Evolutionary conservation across 2,888 invertebrate genomes (phyloP), one percentile per base, ranked within the genome.

Genomic region (Orchesellides sinensis): DNA sequence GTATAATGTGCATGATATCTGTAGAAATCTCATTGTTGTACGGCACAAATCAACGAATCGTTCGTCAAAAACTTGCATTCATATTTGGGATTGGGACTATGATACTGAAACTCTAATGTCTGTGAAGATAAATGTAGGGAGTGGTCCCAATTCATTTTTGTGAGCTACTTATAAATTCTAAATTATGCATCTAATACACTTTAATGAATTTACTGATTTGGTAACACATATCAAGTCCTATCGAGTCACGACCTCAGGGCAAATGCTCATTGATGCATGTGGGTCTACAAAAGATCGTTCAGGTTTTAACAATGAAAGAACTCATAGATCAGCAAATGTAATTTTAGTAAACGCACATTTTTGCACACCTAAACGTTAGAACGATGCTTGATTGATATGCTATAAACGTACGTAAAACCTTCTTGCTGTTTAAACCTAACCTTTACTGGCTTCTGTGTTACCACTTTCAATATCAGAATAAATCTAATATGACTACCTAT

Each of bases 211-310:
- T 21, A 27, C 25, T 56, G 69, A 21, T 56, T 54, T 40, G n/a
- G 52, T 21, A 56, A 54, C 69, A 56, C 17, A 27, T n/a, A n/a
- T n/a, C 47, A 23, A 29, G 40, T 12, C 45, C 59, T 72, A 45
- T 72, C 59, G 5, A 56, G 56, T 56, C 45, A 72, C 59, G 72
- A 72, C 59, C 72, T 59, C 72, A 59, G 27, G 70, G 59, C 45
- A 29, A 59, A 45, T 72, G 59, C 12, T 59, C 59, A 59, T 59
- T 72, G 72, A 72, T 45, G 59, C 72, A 25, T 49, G 27, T 12
- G 47, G n/a, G n/a, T n/a, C n/a, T n/a, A n/a, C n/a, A n/a, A 32
- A 1, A 54, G 54, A 69, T 27, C 56, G 25, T 69, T 4, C 21
- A 65, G 27, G 66, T 29, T 54, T 52, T 32, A 54, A 10, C n/a